Evolutionary conservation across 2,113 vertebrate species (phyloP), one percentile per base, ranked within the genome.

Genomic region (Xiphophorus couchianus): DNA sequence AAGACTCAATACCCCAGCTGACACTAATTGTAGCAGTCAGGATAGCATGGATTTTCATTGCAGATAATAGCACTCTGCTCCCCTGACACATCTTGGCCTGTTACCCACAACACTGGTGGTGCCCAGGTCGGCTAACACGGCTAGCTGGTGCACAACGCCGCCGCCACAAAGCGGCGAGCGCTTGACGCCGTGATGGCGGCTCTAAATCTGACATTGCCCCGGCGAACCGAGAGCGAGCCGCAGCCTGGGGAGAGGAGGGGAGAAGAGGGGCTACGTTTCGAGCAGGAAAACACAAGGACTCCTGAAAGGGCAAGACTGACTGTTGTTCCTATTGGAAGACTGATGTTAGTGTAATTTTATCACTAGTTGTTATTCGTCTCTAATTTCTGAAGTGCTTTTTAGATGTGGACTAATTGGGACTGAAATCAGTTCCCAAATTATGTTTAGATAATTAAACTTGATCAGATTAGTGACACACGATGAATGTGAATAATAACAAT

Each of bases 41-140:
- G 92, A 91, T 81, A 84, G 89, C 90, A 94, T 93, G 77, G 92
- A 95, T 95, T 95, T 95, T 96, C 93, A 94, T 94, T 93, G 90
- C 84, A 90, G 94, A 91, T 93, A 92, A 92, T 93, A 93, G 89
- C 92, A 95, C 93, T 93, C 91, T 92, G 90, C 90, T 91, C 88
- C 84, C 82, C 84, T 86, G 90, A 89, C 88, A 92, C 76, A 85
- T 87, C 80, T 90, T 89, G 90, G 92, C 86, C 84, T 81, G 83
- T 71, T 90, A 87, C 87, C 86, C 90, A 78, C 73, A 78, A 90
- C 65, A 67, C 84, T 90, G 91, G 86, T 85, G 83, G 66, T 87
- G 82, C 84, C 85, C 88, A 86, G 84, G 83, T 88, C 76, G 69
- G 74, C 72, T 70, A 54, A 69, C 29, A 42, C 22, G 0, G 54